Evolutionary conservation across 2,113 vertebrate species (phyloP).

Genomic region (Merops nubicus): DNA sequence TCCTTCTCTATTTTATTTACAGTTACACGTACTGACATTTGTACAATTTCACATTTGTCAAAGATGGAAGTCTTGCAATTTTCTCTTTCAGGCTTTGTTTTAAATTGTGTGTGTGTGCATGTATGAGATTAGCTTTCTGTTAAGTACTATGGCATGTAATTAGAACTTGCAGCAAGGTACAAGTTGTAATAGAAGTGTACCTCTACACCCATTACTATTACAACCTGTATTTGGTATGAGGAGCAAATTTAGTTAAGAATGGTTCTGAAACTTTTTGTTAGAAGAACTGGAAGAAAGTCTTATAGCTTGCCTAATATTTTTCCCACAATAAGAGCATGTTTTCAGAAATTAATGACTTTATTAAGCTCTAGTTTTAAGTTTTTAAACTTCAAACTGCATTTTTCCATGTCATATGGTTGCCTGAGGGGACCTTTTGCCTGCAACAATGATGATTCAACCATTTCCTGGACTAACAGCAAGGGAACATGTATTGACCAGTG

Average conservation of each 20-base stretch:
- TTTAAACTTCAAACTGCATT: neutral
- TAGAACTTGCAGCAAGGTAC: neutral
- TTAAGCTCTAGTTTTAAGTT: neutral
- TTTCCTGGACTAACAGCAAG: neutral
- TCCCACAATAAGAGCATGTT: neutral
- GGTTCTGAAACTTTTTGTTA: neutral
- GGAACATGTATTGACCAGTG: neutral
- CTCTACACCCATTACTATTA: no score
- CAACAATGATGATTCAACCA: neutral
- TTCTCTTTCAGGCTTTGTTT: conserved; percentile 38
- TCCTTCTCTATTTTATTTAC: conserved; percentile 59
- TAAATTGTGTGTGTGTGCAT: neutral
- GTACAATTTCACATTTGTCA: conserved; percentile 60
- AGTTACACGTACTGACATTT: conserved; percentile 66
- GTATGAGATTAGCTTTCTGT: neutral
- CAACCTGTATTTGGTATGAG: neutral
- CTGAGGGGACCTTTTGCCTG: neutral
- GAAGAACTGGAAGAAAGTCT: neutral
- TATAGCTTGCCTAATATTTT: neutral
- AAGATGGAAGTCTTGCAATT: conserved; percentile 44
- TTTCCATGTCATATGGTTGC: neutral
- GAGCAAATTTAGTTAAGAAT: neutral
- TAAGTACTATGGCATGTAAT: neutral
- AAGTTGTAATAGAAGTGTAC: no score
- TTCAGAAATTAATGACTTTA: neutral